phyloP scores from a whole-genome alignment of 2,113 vertebrate genomes.

The Notarius quadriscutis region DNA sequence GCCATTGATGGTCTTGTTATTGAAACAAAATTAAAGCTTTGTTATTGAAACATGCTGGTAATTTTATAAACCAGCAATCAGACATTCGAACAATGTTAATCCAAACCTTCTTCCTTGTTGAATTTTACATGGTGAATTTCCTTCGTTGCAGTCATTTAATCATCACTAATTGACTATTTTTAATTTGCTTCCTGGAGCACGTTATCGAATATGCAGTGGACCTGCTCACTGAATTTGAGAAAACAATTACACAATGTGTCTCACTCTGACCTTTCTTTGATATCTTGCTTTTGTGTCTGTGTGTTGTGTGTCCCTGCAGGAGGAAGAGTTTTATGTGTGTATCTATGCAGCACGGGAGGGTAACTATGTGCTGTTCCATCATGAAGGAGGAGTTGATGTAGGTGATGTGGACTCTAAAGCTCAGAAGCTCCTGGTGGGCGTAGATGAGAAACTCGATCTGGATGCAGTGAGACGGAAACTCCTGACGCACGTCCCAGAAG shows the following conservation, averaged over 20 bases:
- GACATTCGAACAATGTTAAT: background rate
- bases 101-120: background rate
- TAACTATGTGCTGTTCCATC: slow-evolving; percentile 91
- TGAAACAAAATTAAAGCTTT: background rate
- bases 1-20: background rate
- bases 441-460: slow-evolving; percentile 84
- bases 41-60: background rate
- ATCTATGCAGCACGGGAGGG: slow-evolving; percentile 91
- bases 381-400: slow-evolving; percentile 92
- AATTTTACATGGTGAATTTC: background rate
- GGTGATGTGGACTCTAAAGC: slow-evolving; percentile 96
- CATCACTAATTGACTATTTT: background rate
- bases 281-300: background rate
- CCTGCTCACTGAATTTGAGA: background rate
- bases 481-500: slow-evolving; percentile 74
- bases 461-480: slow-evolving; percentile 79
- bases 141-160: background rate
- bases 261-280: background rate
- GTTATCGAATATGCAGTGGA: background rate
- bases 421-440: slow-evolving; percentile 85
- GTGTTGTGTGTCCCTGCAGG: slow-evolving; percentile 64
- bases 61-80: background rate
- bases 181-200: background rate
- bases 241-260: background rate
- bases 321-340: slow-evolving; percentile 95